Evolutionary conservation across 2,797 vertebrate genomes (phyloP).

Genomic region (Coluber constrictor): DNA sequence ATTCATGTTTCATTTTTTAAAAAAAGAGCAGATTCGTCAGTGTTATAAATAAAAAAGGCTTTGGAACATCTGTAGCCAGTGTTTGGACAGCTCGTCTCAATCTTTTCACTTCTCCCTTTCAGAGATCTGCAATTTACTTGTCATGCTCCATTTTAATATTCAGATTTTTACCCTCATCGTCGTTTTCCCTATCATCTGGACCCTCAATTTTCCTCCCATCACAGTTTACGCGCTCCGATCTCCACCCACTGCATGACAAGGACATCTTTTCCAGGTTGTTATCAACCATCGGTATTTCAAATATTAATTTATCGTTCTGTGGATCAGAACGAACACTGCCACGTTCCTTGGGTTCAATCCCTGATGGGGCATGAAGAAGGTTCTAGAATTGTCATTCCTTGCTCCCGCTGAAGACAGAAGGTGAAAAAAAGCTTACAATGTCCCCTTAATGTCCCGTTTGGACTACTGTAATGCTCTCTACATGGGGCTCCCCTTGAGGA

Average conservation of each 20-base stretch:
- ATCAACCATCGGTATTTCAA: neutral
- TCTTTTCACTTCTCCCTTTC: neutral
- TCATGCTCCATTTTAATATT: slow-evolving; percentile 1
- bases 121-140: slow-evolving; percentile 21
- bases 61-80: neutral
- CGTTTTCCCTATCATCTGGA: neutral
- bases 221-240: neutral
- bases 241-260: neutral
- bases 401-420: neutral
- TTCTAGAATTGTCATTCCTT: neutral
- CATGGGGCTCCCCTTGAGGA: no score
- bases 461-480: no score
- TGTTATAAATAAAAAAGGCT: slow-evolving; percentile 10
- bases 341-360: neutral
- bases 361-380: neutral
- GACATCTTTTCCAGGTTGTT: neutral
- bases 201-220: neutral
- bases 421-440: neutral
- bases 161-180: neutral
- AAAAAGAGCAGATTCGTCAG: slow-evolving; percentile 2
- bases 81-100: slow-evolving; percentile 25
- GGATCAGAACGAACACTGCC: neutral
- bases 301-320: no score
- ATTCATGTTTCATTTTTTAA: neutral
- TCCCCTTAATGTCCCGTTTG: no score